These are phyloP conservation scores for Struthio camelus DNA, from an alignment of 2,113 vertebrate genomes.

Conservation along the genomic window DNA sequence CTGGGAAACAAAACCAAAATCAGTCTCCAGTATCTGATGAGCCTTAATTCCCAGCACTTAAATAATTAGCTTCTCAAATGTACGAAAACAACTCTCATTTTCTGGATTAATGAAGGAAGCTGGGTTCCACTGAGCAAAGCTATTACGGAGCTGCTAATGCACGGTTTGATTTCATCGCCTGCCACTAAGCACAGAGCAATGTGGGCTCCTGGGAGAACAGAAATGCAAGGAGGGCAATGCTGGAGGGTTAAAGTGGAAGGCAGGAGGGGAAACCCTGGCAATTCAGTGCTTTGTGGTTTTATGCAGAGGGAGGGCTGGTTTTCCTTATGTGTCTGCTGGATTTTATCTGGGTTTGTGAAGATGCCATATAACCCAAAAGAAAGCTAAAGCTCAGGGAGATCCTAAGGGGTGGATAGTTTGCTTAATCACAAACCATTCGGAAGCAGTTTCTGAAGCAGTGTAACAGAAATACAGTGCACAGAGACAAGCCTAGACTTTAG, in stretches of 20 bases:
- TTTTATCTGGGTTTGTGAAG: neutral
- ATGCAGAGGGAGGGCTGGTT: neutral
- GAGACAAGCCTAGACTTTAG: neutral
- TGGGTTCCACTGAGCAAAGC: conserved; percentile 58
- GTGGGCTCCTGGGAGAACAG: conserved; percentile 27
- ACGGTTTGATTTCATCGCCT: conserved; percentile 49
- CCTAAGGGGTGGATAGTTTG: neutral
- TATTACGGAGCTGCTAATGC: conserved; percentile 66
- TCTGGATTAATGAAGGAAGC: conserved; percentile 72
- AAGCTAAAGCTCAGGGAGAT: neutral
- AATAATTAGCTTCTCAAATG: conserved; percentile 71
- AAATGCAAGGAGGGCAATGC: neutral
- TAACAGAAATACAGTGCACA: neutral
- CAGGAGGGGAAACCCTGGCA: neutral
- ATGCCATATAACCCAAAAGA: neutral
- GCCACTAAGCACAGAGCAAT: conserved; percentile 11
- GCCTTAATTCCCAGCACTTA: conserved; percentile 72
- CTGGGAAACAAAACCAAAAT: conserved; percentile 47
- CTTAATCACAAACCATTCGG: neutral
- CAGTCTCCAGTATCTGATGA: conserved; percentile 58
- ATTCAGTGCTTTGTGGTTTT: neutral
- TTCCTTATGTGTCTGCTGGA: neutral
- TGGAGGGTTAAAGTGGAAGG: conserved; percentile 1
- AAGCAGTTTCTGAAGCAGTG: neutral
- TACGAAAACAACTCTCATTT: conserved; percentile 63